Conservation (phyloP, 30 jellyfish, hydroid and myxozoan genomes). For the Hydractinia symbiolongicarpus region DNA sequence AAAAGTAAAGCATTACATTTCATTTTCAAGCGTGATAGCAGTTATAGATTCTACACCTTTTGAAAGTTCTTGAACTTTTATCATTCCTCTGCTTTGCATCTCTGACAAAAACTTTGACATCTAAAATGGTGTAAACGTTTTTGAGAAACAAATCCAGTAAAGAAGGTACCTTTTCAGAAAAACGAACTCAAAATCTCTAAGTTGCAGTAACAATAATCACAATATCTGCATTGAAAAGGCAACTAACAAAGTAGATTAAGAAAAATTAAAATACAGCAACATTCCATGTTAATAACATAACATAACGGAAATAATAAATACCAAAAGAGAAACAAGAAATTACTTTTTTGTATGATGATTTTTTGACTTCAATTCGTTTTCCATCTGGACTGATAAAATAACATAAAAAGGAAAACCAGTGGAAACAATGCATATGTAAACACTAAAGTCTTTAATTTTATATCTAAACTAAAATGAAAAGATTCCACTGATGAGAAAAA, state of each 20-base stretch:
- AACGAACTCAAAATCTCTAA: no score
- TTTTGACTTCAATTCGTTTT: constrained; percentile 64
- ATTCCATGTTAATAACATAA: no score
- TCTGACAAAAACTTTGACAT: constrained; percentile 74
- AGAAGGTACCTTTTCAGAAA: neutral
- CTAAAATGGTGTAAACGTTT: constrained; percentile 24
- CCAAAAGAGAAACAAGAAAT: neutral
- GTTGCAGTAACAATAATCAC: no score
- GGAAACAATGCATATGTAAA: neutral
- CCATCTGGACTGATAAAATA: constrained; percentile 70
- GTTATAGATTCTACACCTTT: constrained; percentile 81
- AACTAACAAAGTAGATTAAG: no score
- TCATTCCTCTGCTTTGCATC: constrained; percentile 45
- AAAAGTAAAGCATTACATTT: constrained; percentile 31
- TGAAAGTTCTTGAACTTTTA: constrained; percentile 52
- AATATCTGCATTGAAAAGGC: no score
- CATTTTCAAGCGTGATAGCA: constrained; percentile 40
- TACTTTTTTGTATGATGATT: constrained; percentile 64
- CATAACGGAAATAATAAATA: neutral
- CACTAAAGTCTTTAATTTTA: neutral
- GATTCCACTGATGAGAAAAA: no score
- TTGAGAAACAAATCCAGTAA: neutral
- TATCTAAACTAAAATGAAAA: no score
- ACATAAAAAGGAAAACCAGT: neutral
- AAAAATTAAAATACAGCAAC: no score